A percentile compares a stretch with the other conserved stretches of the same genome.
Conservation (phyloP, 1,140 invertebrate species). For the Popillia japonica region DNA sequence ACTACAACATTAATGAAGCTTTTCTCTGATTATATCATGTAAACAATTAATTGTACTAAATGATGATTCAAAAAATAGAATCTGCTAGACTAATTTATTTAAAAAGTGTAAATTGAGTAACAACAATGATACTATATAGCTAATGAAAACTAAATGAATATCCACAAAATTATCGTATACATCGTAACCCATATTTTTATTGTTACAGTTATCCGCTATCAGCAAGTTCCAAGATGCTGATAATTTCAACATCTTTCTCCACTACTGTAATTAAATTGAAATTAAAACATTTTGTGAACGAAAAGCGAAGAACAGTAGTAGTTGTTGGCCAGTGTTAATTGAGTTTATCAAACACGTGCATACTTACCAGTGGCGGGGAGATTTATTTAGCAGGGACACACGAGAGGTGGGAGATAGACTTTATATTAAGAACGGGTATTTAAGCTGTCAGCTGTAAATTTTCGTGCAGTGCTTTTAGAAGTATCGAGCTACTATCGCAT, state of each 20-base stretch:
- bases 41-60: too few relatives aligned
- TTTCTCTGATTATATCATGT: too few relatives aligned
- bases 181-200: too few relatives aligned
- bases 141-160: too few relatives aligned
- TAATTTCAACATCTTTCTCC: conserved; percentile 28
- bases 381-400: conserved; percentile 14
- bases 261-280: conserved; percentile 32
- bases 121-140: too few relatives aligned
- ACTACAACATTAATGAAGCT: too few relatives aligned
- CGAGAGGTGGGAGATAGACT: not conserved
- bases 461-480: conserved; percentile 18
- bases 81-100: too few relatives aligned
- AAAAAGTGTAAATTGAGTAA: too few relatives aligned
- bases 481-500: not conserved
- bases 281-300: conserved; percentile 36
- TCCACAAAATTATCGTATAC: too few relatives aligned
- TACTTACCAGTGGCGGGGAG: conserved; percentile 24
- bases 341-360: conserved; percentile 29
- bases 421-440: conserved; percentile 26
- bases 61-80: too few relatives aligned
- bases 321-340: conserved; percentile 33
- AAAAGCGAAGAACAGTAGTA: conserved; percentile 34
- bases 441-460: conserved; percentile 28
- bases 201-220: not conserved
- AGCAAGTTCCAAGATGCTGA: conserved; percentile 34